Conservation (phyloP, 1,140 invertebrate species). For the Araneus ventricosus region DNA sequence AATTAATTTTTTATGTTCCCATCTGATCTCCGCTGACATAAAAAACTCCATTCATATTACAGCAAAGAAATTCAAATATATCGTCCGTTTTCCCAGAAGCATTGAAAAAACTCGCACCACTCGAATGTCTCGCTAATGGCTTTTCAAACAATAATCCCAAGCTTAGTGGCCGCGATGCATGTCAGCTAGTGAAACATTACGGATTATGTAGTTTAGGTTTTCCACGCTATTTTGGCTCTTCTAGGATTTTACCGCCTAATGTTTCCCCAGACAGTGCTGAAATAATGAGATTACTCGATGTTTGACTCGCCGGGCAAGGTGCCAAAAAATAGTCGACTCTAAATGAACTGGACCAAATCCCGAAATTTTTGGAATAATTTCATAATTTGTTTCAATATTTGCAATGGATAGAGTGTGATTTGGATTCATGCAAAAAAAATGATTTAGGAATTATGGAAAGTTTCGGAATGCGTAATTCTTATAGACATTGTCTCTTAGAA, state of each 20-base stretch:
- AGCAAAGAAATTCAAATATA: no score
- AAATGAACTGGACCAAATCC: slow-evolving; percentile 16
- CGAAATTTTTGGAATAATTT: neutral
- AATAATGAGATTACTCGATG: slow-evolving; percentile 43
- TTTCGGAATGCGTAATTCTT: no score
- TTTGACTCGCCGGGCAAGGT: neutral
- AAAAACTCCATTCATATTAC: no score
- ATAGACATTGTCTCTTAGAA: no score
- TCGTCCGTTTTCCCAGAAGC: neutral
- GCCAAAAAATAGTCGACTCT: neutral
- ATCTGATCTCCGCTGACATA: no score
- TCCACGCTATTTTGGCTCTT: slow-evolving; percentile 16
- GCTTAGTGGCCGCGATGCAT: neutral
- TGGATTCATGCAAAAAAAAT: neutral
- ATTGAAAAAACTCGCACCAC: neutral
- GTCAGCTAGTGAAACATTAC: slow-evolving; percentile 46
- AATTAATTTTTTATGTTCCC: no score
- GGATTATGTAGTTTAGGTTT: slow-evolving; percentile 52
- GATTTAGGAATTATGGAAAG: no score
- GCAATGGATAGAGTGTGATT: neutral
- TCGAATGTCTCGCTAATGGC: slow-evolving; percentile 18
- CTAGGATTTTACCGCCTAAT: slow-evolving; percentile 48
- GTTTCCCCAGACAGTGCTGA: slow-evolving; percentile 33
- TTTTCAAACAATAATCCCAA: slow-evolving; percentile 31
- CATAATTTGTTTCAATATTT: slow-evolving; percentile 21